These are phyloP conservation scores for Malthinus seriepunctatus DNA, from an alignment of 2,888 invertebrate species.

Conservation along the genomic window DNA sequence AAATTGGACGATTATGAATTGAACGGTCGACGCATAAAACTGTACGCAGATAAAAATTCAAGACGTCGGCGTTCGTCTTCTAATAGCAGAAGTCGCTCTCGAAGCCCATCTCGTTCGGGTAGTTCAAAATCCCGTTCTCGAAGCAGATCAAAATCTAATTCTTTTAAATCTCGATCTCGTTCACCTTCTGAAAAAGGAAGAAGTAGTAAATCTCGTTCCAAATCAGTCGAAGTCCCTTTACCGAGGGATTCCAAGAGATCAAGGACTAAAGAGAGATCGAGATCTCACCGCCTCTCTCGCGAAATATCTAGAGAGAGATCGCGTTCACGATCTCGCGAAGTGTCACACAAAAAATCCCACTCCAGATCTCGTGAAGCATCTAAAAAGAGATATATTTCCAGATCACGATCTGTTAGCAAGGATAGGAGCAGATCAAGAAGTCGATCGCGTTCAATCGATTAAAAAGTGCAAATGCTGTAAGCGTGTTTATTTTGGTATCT, in stretches of 20 bases:
- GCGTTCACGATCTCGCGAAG: slow-evolving; percentile 48
- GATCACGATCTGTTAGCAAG: slow-evolving; percentile 49
- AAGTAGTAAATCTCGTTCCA: slow-evolving; percentile 39
- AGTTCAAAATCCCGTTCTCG: slow-evolving; percentile 46
- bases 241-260: slow-evolving; percentile 8
- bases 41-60: slow-evolving; percentile 85
- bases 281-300: slow-evolving; percentile 32
- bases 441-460: slow-evolving; percentile 45
- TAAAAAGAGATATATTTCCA: slow-evolving; percentile 48
- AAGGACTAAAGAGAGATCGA: slow-evolving; percentile 12
- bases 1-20: slow-evolving; percentile 96
- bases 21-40: slow-evolving; percentile 89
- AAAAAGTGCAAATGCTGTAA: slow-evolving; percentile 33
- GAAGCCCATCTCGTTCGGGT: slow-evolving; percentile 56
- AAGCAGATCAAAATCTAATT: slow-evolving; percentile 35
- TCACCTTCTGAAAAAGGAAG: slow-evolving; percentile 50
- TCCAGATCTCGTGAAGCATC: slow-evolving; percentile 43
- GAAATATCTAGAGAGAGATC: slow-evolving; percentile 48
- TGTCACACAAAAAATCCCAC: slow-evolving; percentile 33
- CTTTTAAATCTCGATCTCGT: slow-evolving; percentile 49
- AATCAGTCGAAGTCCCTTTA: slow-evolving; percentile 42
- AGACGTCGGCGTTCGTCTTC: slow-evolving; percentile 56
- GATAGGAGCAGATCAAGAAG: slow-evolving; percentile 47
- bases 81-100: slow-evolving; percentile 56
- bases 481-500: not conserved